Conservation (phyloP, 92 coral and sea anemone genomes). For the Porites rus region DNA sequence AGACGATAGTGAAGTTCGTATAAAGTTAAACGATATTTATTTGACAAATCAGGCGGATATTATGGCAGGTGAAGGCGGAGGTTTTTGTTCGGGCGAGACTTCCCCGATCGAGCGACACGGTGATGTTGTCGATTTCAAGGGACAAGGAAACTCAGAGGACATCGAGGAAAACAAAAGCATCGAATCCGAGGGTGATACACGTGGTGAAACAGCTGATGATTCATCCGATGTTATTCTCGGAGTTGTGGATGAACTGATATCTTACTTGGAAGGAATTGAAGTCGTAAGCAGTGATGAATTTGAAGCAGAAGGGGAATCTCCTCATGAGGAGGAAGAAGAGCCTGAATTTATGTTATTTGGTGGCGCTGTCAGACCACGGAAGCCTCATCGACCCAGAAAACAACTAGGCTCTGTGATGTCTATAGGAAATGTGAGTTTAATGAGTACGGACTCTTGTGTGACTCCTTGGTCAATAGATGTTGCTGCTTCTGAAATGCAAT, state of each 20-base stretch:
- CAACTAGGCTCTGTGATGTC: slow-evolving; percentile 75
- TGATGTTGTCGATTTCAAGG: slow-evolving; percentile 19
- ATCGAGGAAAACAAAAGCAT: slow-evolving; percentile 9
- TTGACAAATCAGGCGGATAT: slow-evolving; percentile 12
- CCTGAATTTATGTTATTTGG: slow-evolving; percentile 40
- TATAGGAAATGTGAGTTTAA: slow-evolving; percentile 62
- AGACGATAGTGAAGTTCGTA: slow-evolving; percentile 25
- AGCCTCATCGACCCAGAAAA: slow-evolving; percentile 34
- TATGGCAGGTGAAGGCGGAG: slow-evolving; percentile 32
- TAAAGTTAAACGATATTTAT: slow-evolving; percentile 41
- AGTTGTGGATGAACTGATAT: slow-evolving; percentile 85
- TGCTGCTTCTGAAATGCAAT: slow-evolving; percentile 81
- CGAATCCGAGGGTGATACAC: slow-evolving; percentile 53
- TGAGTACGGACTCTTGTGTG: slow-evolving; percentile 85
- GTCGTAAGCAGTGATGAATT: slow-evolving; percentile 83
- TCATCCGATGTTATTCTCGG: slow-evolving; percentile 69
- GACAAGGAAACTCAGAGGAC: slow-evolving; percentile 36
- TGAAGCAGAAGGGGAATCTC: slow-evolving; percentile 54
- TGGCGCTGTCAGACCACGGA: slow-evolving; percentile 43
- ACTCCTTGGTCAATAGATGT: slow-evolving; percentile 85
- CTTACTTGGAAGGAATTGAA: slow-evolving; percentile 81
- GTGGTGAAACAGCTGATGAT: slow-evolving; percentile 58
- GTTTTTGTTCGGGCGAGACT: slow-evolving; percentile 10
- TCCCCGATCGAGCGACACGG: slow-evolving; percentile 7
- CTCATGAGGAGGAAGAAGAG: slow-evolving; percentile 27